phyloP scores from a whole-genome alignment of 2,113 vertebrate genomes.

The Muntiacus reevesi region DNA sequence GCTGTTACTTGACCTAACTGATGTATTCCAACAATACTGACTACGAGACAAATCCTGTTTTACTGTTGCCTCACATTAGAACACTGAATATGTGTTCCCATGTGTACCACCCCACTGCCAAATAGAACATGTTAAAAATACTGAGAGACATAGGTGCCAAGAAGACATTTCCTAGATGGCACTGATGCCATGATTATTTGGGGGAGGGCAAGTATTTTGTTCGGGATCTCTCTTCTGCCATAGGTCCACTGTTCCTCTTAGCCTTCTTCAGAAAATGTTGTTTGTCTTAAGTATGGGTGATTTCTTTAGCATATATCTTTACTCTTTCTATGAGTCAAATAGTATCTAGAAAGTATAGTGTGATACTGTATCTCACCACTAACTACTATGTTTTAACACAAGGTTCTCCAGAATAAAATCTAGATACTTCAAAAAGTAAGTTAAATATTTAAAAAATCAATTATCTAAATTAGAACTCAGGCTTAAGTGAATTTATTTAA shows the following conservation, averaged over 20 bases:
- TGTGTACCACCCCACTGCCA: neutral
- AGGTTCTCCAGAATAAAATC: neutral
- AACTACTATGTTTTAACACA: neutral
- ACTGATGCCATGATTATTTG: neutral
- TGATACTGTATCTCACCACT: neutral
- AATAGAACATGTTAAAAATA: neutral
- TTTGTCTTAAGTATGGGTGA: neutral
- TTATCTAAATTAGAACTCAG: constrained; percentile 1
- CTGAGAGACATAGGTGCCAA: neutral
- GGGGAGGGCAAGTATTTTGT: neutral
- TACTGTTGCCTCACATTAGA: neutral
- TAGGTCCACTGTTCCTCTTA: neutral
- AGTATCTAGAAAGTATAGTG: neutral
- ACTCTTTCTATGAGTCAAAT: neutral
- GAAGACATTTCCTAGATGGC: neutral
- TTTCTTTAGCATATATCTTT: neutral
- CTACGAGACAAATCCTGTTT: neutral
- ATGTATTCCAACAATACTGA: neutral
- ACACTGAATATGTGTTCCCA: neutral
- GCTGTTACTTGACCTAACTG: neutral
- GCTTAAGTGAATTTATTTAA: constrained; percentile 16
- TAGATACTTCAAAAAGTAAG: neutral
- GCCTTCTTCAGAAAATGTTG: neutral
- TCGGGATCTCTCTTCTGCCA: neutral
- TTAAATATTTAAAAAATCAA: neutral